phyloP scores from a whole-genome alignment of 2,888 invertebrate species.

The Lepidochitona cinerea region DNA sequence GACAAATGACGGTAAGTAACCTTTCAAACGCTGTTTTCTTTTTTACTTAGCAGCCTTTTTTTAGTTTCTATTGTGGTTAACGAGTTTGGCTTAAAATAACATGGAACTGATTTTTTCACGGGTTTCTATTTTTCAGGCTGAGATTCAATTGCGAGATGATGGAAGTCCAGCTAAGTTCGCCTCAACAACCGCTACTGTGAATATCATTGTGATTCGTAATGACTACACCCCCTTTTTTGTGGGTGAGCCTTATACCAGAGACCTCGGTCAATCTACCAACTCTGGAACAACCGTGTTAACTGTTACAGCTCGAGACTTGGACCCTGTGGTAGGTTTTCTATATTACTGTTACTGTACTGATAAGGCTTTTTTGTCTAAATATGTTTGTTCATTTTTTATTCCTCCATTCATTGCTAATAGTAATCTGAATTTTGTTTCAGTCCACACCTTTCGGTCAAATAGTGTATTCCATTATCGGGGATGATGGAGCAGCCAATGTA shows the following conservation, averaged over 20 bases:
- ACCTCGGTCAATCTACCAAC: constrained; percentile 36
- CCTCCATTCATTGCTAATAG: not conserved
- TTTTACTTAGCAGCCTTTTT: too few species aligned
- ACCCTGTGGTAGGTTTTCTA: constrained; percentile 31
- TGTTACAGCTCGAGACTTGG: constrained; percentile 45
- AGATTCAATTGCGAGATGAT: constrained; percentile 32
- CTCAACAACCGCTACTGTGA: not conserved
- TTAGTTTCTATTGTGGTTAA: too few species aligned
- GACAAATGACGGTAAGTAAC: constrained; percentile 39
- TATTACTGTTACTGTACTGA: too few species aligned
- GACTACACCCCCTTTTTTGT: constrained; percentile 50
- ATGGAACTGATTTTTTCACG: not conserved
- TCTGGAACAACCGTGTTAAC: constrained; percentile 34
- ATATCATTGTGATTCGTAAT: constrained; percentile 45
- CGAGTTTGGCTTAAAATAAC: too few species aligned
- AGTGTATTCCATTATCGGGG: constrained; percentile 59
- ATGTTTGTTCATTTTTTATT: too few species aligned
- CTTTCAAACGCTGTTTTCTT: too few species aligned
- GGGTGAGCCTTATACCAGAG: constrained; percentile 36
- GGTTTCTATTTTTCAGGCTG: constrained; percentile 19
- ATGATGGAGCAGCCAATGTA: constrained; percentile 51
- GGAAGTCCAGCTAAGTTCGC: constrained; percentile 29
- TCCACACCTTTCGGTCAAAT: constrained; percentile 49
- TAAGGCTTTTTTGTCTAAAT: too few species aligned
- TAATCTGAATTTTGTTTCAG: not conserved